phyloP scores from a whole-genome alignment of 1,140 invertebrate genomes.

The Pygmarrhopalites habei region DNA sequence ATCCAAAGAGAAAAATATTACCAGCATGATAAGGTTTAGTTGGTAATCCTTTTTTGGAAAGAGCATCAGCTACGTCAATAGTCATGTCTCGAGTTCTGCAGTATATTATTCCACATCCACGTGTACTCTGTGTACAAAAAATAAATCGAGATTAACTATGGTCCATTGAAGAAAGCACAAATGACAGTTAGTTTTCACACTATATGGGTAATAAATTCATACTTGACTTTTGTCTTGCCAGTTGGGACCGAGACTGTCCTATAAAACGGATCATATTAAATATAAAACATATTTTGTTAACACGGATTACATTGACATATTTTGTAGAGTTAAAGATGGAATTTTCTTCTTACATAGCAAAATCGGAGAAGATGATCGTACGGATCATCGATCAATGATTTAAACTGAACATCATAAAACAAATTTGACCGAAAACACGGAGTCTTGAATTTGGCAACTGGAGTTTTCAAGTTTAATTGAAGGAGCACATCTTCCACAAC shows the following conservation, averaged over 20 bases:
- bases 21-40: conserved; percentile 60
- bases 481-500: conserved; percentile 55
- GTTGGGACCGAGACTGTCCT: too few species aligned
- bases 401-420: conserved; percentile 66
- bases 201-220: too few species aligned
- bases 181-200: too few species aligned
- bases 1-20: too few species aligned
- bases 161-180: too few species aligned
- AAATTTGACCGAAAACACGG: conserved; percentile 61
- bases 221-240: too few species aligned
- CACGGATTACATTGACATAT: too few species aligned
- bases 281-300: not conserved
- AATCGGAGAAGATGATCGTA: conserved; percentile 67
- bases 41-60: conserved; percentile 51
- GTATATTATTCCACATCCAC: conserved; percentile 67
- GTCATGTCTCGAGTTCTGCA: conserved; percentile 60
- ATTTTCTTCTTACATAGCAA: too few species aligned
- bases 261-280: conserved; percentile 3
- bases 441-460: conserved; percentile 53
- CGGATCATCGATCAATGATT: conserved; percentile 68
- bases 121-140: conserved; percentile 56
- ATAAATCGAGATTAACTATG: conserved; percentile 30
- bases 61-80: conserved; percentile 52
- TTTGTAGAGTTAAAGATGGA: too few species aligned
- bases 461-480: conserved; percentile 50